Percentiles rank a stretch among this genome's conserved stretches.
Evolutionary conservation across 2,797 vertebrate genomes (phyloP).

Genomic region (Myripristis jacobus): DNA sequence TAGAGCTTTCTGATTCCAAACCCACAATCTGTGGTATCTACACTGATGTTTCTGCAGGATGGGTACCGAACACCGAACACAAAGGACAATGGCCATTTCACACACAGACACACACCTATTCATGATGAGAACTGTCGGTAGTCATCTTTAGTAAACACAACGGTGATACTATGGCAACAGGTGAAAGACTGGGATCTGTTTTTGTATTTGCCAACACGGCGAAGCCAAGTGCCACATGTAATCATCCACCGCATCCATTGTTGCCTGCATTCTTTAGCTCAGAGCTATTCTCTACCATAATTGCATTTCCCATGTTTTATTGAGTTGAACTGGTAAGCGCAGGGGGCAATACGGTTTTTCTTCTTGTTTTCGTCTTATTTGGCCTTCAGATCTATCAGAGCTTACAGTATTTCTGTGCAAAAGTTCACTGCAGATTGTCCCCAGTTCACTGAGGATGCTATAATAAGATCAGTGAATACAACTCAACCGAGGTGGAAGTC

Average conservation of each 20-base stretch:
- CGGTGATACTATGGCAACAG: constrained; percentile 27
- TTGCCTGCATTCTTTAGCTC: constrained; percentile 16
- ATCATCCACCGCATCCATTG: constrained; percentile 18
- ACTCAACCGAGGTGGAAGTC: constrained; percentile 13
- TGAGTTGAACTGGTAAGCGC: constrained; percentile 24
- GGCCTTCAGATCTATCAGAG: constrained; percentile 2
- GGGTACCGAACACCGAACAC: neutral
- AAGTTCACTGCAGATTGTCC: constrained; percentile 14
- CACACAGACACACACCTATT: constrained; percentile 8
- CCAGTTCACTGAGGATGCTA: neutral
- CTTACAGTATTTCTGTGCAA: constrained; percentile 2
- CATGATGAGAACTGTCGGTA: neutral
- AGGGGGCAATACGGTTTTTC: constrained; percentile 18
- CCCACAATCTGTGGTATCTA: too few relatives aligned
- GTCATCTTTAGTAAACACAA: neutral
- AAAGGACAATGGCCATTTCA: neutral
- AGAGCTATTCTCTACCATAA: constrained; percentile 15
- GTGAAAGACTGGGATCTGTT: constrained; percentile 24
- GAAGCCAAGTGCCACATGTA: constrained; percentile 3
- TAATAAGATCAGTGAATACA: constrained; percentile 11
- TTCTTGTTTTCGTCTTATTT: too few relatives aligned
- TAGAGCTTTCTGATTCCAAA: too few relatives aligned
- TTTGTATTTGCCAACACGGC: constrained; percentile 18
- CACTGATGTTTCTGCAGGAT: too few relatives aligned
- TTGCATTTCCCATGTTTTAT: constrained; percentile 48